Base-by-base conservation (phyloP, 2,113 vertebrate species). In the Nyctibius bracteatus region DNA sequence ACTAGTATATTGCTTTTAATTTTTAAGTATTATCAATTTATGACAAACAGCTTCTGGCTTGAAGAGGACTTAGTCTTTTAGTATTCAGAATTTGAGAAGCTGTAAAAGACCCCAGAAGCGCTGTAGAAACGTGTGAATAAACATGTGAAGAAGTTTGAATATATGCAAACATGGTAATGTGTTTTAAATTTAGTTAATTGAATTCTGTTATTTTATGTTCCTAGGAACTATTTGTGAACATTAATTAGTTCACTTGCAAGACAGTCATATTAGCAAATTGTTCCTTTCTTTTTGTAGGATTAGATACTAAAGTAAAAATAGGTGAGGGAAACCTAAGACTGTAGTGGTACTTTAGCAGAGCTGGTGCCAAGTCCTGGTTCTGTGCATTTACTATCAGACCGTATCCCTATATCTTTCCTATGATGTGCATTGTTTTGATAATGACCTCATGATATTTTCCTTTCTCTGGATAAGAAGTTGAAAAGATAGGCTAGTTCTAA, bases 111-210 rank as follows among this genome's bases (percentile, higher is more conserved):
- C 41, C 9, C 31, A 54, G 81, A 75, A 94, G 30, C 28, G 20
- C 28, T 51, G 5, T 10, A 75, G 66, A 81, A 89, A 84, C 31
- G 24, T 62, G 44, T 81, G 80, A 94, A 57, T 92, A 85, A 95
- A 80, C 12, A 51, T 15, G 16, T 66, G 46, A 84, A 37, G 31
- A 46, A 63, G 6, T 44, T 25, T 8, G 24, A 89, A 39, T 57
- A 49, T 9, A 37, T 41, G 21, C 39, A 73, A 68, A 78, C 35
- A 57, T 3, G 2, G 43, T 73, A 73, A 86, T 63, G 24, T 18
- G 27, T 73, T 72, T 81, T 39, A 55, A 37, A 54, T 85, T 81
- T 71, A 6, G 33, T 23, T 85, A 71, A 67, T 80, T 79, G 31
- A 58, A 47, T 84, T 65, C 19, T 47, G 5, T 58, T 67, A 21